These are phyloP conservation scores for Lates japonicus DNA, from an alignment of 2,797 vertebrate genomes.

Conservation along the genomic window DNA sequence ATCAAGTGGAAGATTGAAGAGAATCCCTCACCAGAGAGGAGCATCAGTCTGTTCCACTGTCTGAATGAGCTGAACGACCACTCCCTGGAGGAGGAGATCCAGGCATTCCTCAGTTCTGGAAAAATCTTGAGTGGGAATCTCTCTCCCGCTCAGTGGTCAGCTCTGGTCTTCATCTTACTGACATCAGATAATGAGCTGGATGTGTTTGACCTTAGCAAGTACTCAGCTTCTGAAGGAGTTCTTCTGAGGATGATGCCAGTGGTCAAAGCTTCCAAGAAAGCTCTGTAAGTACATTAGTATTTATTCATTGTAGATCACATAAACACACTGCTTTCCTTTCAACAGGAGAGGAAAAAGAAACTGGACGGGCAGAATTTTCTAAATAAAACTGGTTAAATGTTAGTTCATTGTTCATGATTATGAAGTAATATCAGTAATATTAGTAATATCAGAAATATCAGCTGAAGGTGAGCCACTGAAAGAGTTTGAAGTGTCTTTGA, in stretches of 20 bases:
- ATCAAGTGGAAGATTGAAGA: background rate
- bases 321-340: no score
- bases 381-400: no score
- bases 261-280: background rate
- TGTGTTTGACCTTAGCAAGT: slow-evolving; percentile 14
- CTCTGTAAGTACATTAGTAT: background rate
- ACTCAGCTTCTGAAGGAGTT: slow-evolving; percentile 2
- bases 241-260: slow-evolving; percentile 11
- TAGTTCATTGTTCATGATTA: no score
- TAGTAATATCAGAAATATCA: no score
- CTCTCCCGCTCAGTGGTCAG: slow-evolving; percentile 8
- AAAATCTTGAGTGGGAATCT: background rate
- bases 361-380: no score
- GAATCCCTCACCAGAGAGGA: background rate
- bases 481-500: no score
- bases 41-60: slow-evolving; percentile 9
- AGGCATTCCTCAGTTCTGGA: background rate
- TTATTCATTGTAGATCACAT: no score
- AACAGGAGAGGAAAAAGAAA: no score
- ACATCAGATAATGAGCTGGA: slow-evolving; percentile 13
- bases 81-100: background rate
- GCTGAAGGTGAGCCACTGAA: no score
- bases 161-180: slow-evolving; percentile 11
- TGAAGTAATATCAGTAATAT: no score
- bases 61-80: background rate